Conservation (phyloP, 2,113 vertebrate species). For the Microtus pennsylvanicus region DNA sequence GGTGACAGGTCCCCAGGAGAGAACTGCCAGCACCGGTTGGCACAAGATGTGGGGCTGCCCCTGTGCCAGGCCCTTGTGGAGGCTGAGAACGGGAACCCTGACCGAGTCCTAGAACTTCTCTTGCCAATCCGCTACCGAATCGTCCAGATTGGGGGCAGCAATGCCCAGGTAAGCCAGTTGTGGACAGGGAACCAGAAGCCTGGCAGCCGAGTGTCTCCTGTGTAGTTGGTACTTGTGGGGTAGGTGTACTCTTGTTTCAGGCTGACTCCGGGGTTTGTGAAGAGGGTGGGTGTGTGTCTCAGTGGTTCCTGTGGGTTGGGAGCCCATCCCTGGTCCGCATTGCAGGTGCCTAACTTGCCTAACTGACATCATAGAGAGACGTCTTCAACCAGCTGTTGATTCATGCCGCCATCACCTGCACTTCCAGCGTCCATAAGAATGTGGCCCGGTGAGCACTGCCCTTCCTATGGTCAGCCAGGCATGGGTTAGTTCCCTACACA, state of each 20-base stretch:
- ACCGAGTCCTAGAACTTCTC: conserved; percentile 89
- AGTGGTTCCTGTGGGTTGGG: neutral
- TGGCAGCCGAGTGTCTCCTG: neutral
- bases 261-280: accelerated
- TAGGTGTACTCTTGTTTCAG: accelerated
- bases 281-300: too few species aligned
- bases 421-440: conserved; percentile 87
- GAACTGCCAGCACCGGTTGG: conserved; percentile 89
- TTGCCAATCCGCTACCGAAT: conserved; percentile 92
- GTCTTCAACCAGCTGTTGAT: conserved; percentile 95
- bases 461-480: neutral
- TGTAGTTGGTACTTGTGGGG: accelerated
- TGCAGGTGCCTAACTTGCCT: neutral
- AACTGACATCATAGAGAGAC: conserved; percentile 90
- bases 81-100: conserved; percentile 90
- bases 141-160: conserved; percentile 91
- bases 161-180: conserved; percentile 92
- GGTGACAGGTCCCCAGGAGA: conserved; percentile 81
- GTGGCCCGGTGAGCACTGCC: conserved; percentile 90
- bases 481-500: accelerated
- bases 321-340: accelerated
- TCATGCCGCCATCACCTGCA: conserved; percentile 92
- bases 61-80: conserved; percentile 94
- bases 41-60: conserved; percentile 88
- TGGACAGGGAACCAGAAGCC: neutral